Percentiles rank a stretch among this genome's conserved stretches.
These are phyloP conservation scores for Fregetta grallaria DNA, from an alignment of 2,113 vertebrate genomes.

Conservation along the genomic window DNA sequence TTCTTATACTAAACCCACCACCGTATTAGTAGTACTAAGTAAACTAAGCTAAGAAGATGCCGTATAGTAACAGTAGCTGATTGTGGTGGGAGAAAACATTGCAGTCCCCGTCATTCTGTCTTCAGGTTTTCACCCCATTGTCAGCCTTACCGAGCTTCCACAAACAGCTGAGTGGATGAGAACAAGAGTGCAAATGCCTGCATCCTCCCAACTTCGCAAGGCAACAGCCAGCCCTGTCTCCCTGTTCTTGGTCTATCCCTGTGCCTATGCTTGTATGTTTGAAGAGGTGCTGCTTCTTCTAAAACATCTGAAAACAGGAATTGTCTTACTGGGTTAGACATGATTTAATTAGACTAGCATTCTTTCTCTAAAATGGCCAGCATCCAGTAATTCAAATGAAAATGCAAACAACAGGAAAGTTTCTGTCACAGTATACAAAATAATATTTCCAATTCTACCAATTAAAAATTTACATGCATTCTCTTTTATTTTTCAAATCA, in stretches of 20 bases:
- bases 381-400: not conserved
- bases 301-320: not conserved
- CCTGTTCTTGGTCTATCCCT: not conserved
- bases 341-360: not conserved
- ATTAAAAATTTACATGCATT: not conserved
- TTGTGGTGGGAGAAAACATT: not conserved
- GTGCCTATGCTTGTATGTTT: not conserved
- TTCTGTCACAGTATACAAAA: not conserved
- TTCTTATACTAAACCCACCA: not conserved
- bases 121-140: not conserved
- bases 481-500: not conserved
- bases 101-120: not conserved
- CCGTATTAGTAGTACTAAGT: not conserved
- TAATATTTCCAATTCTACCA: not conserved
- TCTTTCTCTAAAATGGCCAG: not conserved
- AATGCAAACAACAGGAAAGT: not conserved
- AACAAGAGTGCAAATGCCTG: not conserved
- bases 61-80: not conserved
- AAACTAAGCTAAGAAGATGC: not conserved
- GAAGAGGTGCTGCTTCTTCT: not conserved
- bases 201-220: not conserved
- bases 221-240: not conserved
- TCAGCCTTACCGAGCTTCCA: not conserved
- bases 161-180: not conserved
- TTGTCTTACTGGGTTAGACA: not conserved